Percentiles rank a stretch among this genome's conserved stretches.
Conservation (phyloP, 2,113 vertebrate species). For the Cacatua alba region DNA sequence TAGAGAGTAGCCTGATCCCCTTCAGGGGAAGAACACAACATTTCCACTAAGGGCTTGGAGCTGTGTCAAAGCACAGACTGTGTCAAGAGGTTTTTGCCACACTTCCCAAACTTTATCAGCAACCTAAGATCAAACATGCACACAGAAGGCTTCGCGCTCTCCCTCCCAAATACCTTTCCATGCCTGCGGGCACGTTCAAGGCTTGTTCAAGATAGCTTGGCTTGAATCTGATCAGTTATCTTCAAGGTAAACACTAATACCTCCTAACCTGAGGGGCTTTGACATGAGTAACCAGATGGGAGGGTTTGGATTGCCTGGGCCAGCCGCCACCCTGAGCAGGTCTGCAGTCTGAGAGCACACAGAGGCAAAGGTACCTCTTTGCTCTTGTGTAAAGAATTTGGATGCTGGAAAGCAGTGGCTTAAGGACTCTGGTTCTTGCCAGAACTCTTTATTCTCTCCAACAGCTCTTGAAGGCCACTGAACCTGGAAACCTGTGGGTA, state of each 20-base stretch:
- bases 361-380: neutral
- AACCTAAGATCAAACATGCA: neutral
- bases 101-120: neutral
- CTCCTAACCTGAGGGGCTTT: neutral
- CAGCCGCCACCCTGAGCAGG: neutral
- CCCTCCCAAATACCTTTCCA: conserved; percentile 46
- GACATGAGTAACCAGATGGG: neutral
- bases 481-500: neutral
- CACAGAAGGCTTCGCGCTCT: neutral
- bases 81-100: neutral
- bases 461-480: neutral
- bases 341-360: neutral
- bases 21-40: neutral
- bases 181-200: conserved; percentile 23
- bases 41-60: neutral
- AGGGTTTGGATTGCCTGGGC: neutral
- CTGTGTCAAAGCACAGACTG: neutral
- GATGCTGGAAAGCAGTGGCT: neutral
- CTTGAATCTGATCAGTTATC: conserved; percentile 13
- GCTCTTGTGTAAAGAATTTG: neutral
- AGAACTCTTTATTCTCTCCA: neutral
- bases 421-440: neutral
- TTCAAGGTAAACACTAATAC: conserved; percentile 5
- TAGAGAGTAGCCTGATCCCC: neutral
- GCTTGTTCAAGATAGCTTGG: conserved; percentile 18